Evolutionary conservation across 1,140 invertebrate genomes (phyloP).

Genomic region (Stegodyphus mimosarum): DNA sequence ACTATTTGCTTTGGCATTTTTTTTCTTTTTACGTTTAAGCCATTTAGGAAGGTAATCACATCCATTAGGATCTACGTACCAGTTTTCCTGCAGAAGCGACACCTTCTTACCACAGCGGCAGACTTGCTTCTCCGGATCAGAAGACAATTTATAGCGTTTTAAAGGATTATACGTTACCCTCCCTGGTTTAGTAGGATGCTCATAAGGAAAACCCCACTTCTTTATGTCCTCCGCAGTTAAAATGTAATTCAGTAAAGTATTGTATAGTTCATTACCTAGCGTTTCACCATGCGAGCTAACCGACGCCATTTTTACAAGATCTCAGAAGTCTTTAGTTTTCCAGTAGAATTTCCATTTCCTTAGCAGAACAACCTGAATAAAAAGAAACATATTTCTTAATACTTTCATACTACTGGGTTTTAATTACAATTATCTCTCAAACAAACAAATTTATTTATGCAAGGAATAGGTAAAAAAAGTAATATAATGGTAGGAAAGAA

Average conservation of each 20-base stretch:
- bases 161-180: neutral
- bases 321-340: too few species aligned
- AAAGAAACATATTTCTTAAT: too few species aligned
- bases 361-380: too few species aligned
- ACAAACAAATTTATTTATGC: too few species aligned
- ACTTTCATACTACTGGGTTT: too few species aligned
- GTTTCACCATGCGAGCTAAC: too few species aligned
- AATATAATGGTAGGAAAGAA: too few species aligned
- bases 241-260: neutral
- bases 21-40: neutral
- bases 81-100: neutral
- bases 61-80: neutral
- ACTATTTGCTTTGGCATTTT: neutral
- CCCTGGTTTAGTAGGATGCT: too few species aligned
- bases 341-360: too few species aligned
- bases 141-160: neutral
- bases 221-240: neutral
- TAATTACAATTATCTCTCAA: too few species aligned
- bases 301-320: too few species aligned
- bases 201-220: neutral
- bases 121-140: neutral
- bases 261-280: neutral
- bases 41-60: neutral
- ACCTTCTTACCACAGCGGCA: neutral
- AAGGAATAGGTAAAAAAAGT: too few species aligned